Conservation (phyloP, 2,797 vertebrate genomes). For the Chloroceryle amazona region DNA sequence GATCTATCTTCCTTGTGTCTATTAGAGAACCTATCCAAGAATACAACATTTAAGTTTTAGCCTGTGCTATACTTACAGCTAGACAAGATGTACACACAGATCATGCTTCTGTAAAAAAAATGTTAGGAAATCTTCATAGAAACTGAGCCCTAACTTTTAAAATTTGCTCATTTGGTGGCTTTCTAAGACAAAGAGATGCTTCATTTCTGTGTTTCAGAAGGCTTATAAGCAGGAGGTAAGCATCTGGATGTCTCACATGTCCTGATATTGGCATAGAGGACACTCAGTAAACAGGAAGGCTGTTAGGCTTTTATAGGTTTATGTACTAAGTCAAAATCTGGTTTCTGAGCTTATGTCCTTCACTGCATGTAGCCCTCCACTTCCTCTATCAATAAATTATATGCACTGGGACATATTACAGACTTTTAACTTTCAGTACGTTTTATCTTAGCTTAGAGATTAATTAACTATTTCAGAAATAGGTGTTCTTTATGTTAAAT, state of each 20-base stretch:
- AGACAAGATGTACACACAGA: too few species aligned
- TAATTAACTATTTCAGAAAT: background rate
- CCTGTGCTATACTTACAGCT: background rate
- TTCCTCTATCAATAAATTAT: background rate
- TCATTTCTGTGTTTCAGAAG: background rate
- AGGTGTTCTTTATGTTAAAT: background rate
- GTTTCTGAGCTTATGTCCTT: background rate
- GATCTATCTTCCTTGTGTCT: background rate
- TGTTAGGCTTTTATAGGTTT: background rate
- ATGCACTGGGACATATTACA: background rate
- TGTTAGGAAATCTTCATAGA: too few species aligned
- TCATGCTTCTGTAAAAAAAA: background rate
- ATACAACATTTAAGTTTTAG: background rate
- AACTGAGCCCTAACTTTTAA: background rate
- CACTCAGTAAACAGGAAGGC: background rate
- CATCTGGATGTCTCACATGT: fast-evolving
- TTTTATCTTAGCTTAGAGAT: background rate
- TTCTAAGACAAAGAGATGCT: background rate
- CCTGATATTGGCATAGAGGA: background rate
- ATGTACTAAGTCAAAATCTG: background rate
- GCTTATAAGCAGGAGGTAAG: background rate
- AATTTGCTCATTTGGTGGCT: background rate
- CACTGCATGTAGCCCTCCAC: background rate
- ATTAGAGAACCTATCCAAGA: background rate
- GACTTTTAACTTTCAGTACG: background rate